A percentile compares a stretch with the other conserved stretches of the same genome.
Conservation (phyloP, 2,113 vertebrate genomes). For the Oryzias celebensis region DNA sequence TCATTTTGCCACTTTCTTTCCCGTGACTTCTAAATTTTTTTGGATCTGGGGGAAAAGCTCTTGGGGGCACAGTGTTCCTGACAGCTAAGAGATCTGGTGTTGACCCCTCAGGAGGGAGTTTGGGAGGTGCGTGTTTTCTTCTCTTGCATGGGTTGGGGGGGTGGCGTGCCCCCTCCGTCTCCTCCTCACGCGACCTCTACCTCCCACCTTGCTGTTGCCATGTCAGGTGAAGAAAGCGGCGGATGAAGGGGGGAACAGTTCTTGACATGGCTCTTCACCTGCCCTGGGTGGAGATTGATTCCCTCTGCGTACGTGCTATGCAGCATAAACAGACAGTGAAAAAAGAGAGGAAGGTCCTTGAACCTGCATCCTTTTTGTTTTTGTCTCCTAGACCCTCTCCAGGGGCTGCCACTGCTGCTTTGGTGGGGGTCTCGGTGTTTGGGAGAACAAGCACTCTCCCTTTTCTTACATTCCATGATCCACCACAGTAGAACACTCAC, state of each 20-base stretch:
- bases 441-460: too few relatives aligned
- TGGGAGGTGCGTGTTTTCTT: slow-evolving; percentile 5
- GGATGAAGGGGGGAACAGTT: neutral
- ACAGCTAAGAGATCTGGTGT: slow-evolving; percentile 21
- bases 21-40: too few relatives aligned
- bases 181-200: slow-evolving; percentile 44
- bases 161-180: slow-evolving; percentile 29
- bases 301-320: slow-evolving; percentile 8
- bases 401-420: too few relatives aligned
- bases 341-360: neutral
- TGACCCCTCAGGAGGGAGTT: slow-evolving; percentile 11
- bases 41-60: slow-evolving; percentile 12
- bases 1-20: neutral
- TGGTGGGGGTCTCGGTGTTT: too few relatives aligned
- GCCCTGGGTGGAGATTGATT: slow-evolving; percentile 33
- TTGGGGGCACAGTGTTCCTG: slow-evolving; percentile 13
- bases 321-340: slow-evolving; percentile 20
- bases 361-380: too few relatives aligned
- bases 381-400: too few relatives aligned
- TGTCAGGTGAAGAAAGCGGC: slow-evolving; percentile 23
- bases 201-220: slow-evolving; percentile 4
- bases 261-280: slow-evolving; percentile 36
- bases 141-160: neutral
- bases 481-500: too few relatives aligned
- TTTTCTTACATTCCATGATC: too few relatives aligned